phyloP scores from a whole-genome alignment of 2,113 vertebrate genomes.

The Eolophus roseicapilla region DNA sequence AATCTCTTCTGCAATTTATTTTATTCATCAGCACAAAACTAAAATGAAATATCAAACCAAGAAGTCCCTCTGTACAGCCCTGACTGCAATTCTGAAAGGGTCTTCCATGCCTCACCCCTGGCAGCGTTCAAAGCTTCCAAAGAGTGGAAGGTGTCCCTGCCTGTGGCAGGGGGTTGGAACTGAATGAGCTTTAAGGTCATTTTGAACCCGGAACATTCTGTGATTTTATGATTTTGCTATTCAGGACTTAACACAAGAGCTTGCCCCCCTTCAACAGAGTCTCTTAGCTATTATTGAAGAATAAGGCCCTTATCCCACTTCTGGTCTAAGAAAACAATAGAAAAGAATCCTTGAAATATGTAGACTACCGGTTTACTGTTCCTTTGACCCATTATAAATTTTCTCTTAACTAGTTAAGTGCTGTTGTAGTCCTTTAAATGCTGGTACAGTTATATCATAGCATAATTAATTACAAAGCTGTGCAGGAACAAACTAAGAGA shows the following conservation, averaged over 20 bases:
- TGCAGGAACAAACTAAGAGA: neutral
- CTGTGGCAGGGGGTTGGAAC: neutral
- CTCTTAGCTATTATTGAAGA: neutral
- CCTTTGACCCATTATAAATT: neutral
- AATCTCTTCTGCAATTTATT: neutral
- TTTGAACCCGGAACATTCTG: neutral
- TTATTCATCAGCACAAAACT: neutral
- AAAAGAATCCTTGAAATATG: neutral
- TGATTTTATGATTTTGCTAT: neutral
- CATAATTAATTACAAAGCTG: neutral
- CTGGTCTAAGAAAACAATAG: neutral
- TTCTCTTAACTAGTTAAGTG: neutral
- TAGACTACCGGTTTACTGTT: neutral
- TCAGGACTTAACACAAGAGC: neutral
- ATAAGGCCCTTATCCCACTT: neutral
- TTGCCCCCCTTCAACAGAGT: neutral
- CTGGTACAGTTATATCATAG: neutral
- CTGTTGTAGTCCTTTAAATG: neutral
- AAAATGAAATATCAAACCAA: neutral
- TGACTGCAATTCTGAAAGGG: neutral
- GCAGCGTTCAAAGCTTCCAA: neutral
- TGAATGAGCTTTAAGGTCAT: neutral
- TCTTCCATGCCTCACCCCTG: neutral
- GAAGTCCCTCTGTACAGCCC: neutral
- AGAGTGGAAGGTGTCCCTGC: neutral